phyloP scores from a whole-genome alignment of 2,113 vertebrate species.

The Cichladusa arquata region DNA sequence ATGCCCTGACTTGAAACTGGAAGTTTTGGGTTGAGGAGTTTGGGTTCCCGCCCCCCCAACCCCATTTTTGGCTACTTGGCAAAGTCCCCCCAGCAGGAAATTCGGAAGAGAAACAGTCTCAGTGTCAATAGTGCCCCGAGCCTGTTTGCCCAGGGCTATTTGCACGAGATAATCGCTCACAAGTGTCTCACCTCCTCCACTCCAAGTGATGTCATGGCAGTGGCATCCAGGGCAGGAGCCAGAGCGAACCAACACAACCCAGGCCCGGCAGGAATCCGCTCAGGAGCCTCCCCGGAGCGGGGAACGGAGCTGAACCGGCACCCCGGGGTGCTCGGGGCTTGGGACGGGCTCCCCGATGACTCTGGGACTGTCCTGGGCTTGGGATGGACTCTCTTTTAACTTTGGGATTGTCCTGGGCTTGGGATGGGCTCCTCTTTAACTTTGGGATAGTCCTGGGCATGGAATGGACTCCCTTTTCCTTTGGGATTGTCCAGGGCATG shows the following conservation, averaged over 20 bases:
- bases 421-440: not conserved
- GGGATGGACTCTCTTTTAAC: too few species aligned
- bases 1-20: not conserved
- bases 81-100: constrained; percentile 24
- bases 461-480: too few species aligned
- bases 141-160: constrained; percentile 53
- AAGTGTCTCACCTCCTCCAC: constrained; percentile 38
- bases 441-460: too few species aligned
- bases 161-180: constrained; percentile 65
- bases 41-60: not conserved
- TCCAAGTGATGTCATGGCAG: constrained; percentile 21
- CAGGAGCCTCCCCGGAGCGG: not conserved
- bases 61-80: constrained; percentile 17
- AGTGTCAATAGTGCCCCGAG: not conserved
- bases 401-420: fast-evolving
- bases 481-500: fast-evolving
- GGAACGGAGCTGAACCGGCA: not conserved
- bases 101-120: constrained; percentile 44
- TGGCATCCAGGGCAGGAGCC: constrained; percentile 43
- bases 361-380: too few species aligned
- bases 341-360: not conserved
- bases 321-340: fast-evolving
- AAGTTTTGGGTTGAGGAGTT: not conserved
- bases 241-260: not conserved
- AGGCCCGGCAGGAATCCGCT: too few species aligned